A percentile compares a stretch with the other conserved stretches of the same genome.
Conservation (phyloP, 2,888 invertebrate species). For the Sericinus montela region DNA sequence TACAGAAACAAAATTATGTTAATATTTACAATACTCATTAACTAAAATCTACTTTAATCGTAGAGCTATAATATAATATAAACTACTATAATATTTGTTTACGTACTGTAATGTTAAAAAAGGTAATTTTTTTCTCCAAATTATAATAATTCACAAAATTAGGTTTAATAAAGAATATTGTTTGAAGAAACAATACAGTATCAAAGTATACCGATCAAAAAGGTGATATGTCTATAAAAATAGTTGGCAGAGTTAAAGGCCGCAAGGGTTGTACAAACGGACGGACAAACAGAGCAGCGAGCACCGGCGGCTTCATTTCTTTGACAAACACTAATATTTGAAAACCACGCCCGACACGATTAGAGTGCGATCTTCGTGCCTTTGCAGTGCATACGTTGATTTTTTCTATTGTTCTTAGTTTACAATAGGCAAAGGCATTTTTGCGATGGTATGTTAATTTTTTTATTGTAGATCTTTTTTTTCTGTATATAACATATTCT, state of each 20-base stretch:
- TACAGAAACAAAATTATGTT: too few species aligned
- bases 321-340: constrained; percentile 77
- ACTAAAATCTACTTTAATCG: too few species aligned
- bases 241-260: constrained; percentile 30
- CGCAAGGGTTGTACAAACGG: constrained; percentile 45
- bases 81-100: too few species aligned
- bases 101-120: too few species aligned
- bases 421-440: not conserved
- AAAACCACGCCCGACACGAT: constrained; percentile 55
- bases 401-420: constrained; percentile 8
- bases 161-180: too few species aligned
- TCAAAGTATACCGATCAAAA: constrained; percentile 4
- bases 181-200: too few species aligned
- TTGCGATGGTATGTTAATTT: not conserved
- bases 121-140: too few species aligned
- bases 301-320: constrained; percentile 54
- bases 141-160: too few species aligned
- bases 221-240: constrained; percentile 18
- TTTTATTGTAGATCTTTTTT: too few species aligned
- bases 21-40: too few species aligned
- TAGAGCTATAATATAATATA: too few species aligned
- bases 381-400: constrained; percentile 27
- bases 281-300: constrained; percentile 28
- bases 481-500: too few species aligned
- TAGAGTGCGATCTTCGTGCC: constrained; percentile 47